A percentile compares a stretch with the other conserved stretches of the same genome.
Conservation (phyloP, 2,888 invertebrate species). For the Micoletzkya japonica region DNA sequence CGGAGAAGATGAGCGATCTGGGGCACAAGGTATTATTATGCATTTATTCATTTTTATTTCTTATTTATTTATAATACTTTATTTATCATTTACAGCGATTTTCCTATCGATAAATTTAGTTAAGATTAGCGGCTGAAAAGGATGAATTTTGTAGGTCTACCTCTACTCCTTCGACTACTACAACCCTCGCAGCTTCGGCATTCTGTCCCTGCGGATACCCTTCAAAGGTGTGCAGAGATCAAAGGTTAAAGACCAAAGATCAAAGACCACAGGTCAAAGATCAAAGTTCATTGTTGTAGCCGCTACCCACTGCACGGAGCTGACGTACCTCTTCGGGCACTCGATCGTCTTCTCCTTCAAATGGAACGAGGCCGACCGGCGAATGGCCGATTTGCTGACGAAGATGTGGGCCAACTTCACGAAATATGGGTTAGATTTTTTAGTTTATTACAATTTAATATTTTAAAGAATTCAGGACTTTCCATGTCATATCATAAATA, state of each 20-base stretch:
- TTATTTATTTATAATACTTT: background rate
- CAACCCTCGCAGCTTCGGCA: slow-evolving; percentile 51
- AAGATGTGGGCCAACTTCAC: slow-evolving; percentile 59
- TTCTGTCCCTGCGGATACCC: slow-evolving; percentile 48
- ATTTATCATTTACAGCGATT: background rate
- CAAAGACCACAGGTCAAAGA: too few relatives aligned
- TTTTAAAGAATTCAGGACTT: too few relatives aligned
- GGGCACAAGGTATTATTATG: slow-evolving; percentile 35
- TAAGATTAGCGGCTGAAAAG: background rate
- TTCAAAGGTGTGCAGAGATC: slow-evolving; percentile 49
- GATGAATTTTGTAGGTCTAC: slow-evolving; percentile 31
- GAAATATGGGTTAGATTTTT: slow-evolving; percentile 48
- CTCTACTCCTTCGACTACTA: slow-evolving; percentile 53
- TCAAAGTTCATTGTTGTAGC: slow-evolving; percentile 26
- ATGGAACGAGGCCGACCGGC: slow-evolving; percentile 46
- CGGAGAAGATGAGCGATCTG: slow-evolving; percentile 43
- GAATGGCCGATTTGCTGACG: slow-evolving; percentile 52
- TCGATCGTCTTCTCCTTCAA: slow-evolving; percentile 54
- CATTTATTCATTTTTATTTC: background rate
- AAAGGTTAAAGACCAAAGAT: too few relatives aligned
- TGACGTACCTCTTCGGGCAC: slow-evolving; percentile 56
- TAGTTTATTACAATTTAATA: too few relatives aligned
- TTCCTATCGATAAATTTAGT: background rate
- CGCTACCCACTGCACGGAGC: slow-evolving; percentile 56
- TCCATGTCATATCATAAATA: too few relatives aligned